Percentiles rank a stretch among this genome's conserved stretches.
Evolutionary conservation across 2,888 invertebrate genomes (phyloP).

Genomic region (Hirtodrosophila duncani): DNA sequence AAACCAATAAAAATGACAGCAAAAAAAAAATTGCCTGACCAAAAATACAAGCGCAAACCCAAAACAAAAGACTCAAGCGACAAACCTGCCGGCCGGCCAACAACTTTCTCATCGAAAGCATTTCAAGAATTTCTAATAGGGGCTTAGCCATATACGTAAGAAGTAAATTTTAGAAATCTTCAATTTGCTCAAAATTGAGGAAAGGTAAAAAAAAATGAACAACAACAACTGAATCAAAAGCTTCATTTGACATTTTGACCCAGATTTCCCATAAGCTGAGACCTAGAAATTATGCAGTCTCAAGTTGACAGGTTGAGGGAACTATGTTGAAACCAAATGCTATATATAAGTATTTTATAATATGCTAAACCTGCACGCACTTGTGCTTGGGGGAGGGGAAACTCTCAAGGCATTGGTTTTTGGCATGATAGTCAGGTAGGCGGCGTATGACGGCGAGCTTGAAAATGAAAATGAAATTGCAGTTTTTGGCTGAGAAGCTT

Average conservation of each 20-base stretch:
- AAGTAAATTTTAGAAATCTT: no score
- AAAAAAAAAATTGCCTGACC: constrained; percentile 36
- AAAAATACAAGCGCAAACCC: constrained; percentile 22
- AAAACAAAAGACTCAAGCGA: constrained; percentile 67
- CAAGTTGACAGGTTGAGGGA: no score
- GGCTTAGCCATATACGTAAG: no score
- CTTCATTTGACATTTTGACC: constrained; percentile 24
- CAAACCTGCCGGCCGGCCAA: constrained; percentile 45
- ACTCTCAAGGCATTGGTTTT: constrained; percentile 48
- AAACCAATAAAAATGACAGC: constrained; percentile 44
- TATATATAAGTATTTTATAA: no score
- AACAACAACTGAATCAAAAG: constrained; percentile 28
- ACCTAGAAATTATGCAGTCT: constrained; percentile 55
- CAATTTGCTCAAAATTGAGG: no score
- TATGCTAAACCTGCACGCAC: no score
- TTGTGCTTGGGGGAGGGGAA: constrained; percentile 28
- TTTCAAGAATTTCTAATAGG: constrained; percentile 11
- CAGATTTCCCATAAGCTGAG: constrained; percentile 29
- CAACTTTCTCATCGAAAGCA: constrained; percentile 55
- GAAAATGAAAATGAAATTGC: constrained; percentile 4
- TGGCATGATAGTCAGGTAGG: constrained; percentile 20
- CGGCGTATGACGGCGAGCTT: no score
- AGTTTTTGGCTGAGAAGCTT: no score
- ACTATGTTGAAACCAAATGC: no score
- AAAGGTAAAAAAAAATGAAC: no score